phyloP scores from a whole-genome alignment of 1,140 invertebrate species.

The Physella acuta region DNA sequence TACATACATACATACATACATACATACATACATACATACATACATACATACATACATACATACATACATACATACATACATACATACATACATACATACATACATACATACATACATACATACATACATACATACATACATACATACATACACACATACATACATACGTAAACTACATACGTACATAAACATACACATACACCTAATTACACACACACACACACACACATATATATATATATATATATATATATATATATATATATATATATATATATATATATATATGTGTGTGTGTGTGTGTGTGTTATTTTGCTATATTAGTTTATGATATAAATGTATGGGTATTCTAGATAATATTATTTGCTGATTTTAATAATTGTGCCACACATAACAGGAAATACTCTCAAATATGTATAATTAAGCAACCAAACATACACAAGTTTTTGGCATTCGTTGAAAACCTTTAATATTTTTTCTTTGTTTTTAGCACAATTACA shows the following conservation, averaged over 20 bases:
- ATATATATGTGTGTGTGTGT: constrained; percentile 4
- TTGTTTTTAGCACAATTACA: too few species aligned
- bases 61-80: background rate
- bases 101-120: constrained; percentile 15
- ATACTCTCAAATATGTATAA: too few species aligned
- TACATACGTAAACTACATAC: constrained; percentile 15
- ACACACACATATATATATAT: constrained; percentile 9
- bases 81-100: constrained; percentile 7
- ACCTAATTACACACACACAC: constrained; percentile 20
- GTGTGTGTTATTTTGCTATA: too few species aligned
- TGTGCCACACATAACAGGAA: too few species aligned
- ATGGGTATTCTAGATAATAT: too few species aligned
- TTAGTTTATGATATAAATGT: too few species aligned
- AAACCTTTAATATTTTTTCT: too few species aligned
- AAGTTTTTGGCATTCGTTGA: too few species aligned
- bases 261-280: constrained; percentile 10
- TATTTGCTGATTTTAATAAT: too few species aligned
- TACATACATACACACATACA: constrained; percentile 29
- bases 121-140: constrained; percentile 16
- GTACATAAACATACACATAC: background rate
- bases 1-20: background rate
- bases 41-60: background rate
- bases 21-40: background rate
- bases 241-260: constrained; percentile 6
- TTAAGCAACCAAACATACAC: too few species aligned